A percentile compares a stretch with the other conserved stretches of the same genome.
Evolutionary conservation across 2,797 vertebrate genomes (phyloP).

Genomic region (Eidolon dupreanum): DNA sequence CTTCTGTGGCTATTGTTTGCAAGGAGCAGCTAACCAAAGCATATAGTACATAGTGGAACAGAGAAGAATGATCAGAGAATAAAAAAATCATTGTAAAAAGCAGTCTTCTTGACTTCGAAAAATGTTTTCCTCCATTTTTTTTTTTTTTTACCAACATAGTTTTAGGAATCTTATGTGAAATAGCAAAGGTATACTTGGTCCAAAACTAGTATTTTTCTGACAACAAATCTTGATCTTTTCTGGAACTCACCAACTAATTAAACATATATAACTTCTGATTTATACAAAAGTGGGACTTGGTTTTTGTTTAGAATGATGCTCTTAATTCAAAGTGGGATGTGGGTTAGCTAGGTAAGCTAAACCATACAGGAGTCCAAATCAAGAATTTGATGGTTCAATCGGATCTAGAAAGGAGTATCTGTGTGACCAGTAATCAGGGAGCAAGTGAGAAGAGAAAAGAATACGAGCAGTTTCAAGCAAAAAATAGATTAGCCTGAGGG

Average conservation of each 20-base stretch:
- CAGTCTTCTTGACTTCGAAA: neutral
- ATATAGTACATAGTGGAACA: neutral
- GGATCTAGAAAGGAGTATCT: neutral
- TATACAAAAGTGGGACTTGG: neutral
- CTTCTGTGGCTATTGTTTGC: slow-evolving; percentile 16
- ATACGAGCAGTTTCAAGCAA: neutral
- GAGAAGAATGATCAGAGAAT: neutral
- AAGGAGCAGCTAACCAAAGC: slow-evolving; percentile 12
- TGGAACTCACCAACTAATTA: neutral
- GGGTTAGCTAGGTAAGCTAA: neutral
- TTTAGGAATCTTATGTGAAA: neutral
- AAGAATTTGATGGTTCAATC: neutral
- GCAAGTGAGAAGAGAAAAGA: neutral
- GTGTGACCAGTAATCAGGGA: neutral
- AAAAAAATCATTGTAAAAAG: neutral
- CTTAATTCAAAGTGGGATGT: neutral
- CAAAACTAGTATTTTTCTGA: neutral
- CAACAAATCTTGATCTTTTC: neutral
- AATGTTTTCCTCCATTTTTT: neutral
- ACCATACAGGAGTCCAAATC: neutral
- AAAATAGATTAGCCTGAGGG: neutral
- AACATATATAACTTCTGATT: neutral
- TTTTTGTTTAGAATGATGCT: neutral
- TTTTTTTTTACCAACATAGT: neutral
- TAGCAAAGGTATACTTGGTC: neutral